Conservation (phyloP, 2,888 invertebrate species). For the Loripinus fragilis region DNA sequence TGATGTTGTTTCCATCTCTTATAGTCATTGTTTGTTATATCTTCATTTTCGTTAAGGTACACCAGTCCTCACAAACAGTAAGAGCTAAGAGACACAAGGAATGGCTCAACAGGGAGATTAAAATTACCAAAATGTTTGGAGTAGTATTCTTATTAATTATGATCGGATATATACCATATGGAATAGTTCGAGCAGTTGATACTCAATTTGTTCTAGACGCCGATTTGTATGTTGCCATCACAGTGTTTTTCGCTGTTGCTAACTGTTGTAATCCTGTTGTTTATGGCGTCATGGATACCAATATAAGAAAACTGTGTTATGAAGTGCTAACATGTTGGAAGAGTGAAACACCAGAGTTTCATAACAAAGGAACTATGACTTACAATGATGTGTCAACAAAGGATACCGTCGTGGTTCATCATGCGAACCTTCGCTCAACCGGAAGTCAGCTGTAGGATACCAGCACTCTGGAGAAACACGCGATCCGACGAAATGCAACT, state of each 20-base stretch:
- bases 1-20: slow-evolving; percentile 77
- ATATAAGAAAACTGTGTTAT: slow-evolving; percentile 75
- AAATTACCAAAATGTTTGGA: slow-evolving; percentile 82
- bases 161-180: slow-evolving; percentile 79
- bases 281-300: slow-evolving; percentile 79
- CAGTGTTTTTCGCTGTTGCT: slow-evolving; percentile 78
- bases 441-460: not conserved
- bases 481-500: too few relatives aligned
- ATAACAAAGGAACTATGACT: slow-evolving; percentile 20
- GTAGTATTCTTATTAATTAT: slow-evolving; percentile 79
- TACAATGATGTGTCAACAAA: not conserved
- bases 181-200: slow-evolving; percentile 77
- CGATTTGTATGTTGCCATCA: slow-evolving; percentile 78
- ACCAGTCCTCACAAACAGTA: slow-evolving; percentile 68
- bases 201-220: slow-evolving; percentile 71
- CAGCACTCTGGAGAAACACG: not conserved
- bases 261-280: slow-evolving; percentile 78
- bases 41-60: slow-evolving; percentile 77
- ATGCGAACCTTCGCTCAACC: not conserved
- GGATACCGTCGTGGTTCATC: not conserved
- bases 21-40: slow-evolving; percentile 78
- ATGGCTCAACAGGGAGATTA: slow-evolving; percentile 76
- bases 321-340: slow-evolving; percentile 56
- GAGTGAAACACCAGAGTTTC: slow-evolving; percentile 25
- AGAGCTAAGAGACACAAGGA: slow-evolving; percentile 67